Evolutionary conservation across 1,140 invertebrate genomes (phyloP).

Genomic region (Neotoxoptera formosana): DNA sequence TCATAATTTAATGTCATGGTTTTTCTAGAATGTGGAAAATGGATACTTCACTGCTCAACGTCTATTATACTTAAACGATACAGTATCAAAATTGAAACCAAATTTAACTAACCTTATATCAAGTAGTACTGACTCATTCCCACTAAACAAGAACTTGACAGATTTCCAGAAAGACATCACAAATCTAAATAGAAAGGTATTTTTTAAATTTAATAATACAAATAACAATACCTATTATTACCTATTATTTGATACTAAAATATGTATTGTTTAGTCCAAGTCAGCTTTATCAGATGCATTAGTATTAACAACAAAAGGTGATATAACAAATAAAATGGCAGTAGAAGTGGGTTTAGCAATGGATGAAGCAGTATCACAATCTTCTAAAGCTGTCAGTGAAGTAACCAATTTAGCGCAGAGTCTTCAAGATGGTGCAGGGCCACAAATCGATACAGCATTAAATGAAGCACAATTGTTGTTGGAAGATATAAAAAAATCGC

Average conservation of each 20-base stretch:
- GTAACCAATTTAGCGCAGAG: conserved; percentile 60
- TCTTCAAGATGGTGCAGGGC: conserved; percentile 63
- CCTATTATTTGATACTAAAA: not conserved
- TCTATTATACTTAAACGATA: conserved; percentile 77
- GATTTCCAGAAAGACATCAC: conserved; percentile 65
- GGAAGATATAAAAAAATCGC: conserved; percentile 67
- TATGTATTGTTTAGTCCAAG: not conserved
- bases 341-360: conserved; percentile 56
- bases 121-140: conserved; percentile 70
- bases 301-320: conserved; percentile 64
- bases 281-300: conserved; percentile 64
- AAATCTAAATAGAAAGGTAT: conserved; percentile 68
- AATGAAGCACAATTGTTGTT: conserved; percentile 76
- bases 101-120: conserved; percentile 74
- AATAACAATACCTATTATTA: not conserved
- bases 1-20: not conserved
- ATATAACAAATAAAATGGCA: conserved; percentile 53
- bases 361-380: conserved; percentile 49
- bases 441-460: conserved; percentile 79
- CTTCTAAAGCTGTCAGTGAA: conserved; percentile 59
- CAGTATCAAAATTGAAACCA: conserved; percentile 70
- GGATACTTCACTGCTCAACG: conserved; percentile 81
- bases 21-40: conserved; percentile 72
- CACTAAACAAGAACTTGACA: conserved; percentile 69
- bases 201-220: conserved; percentile 53